Base-by-base conservation (phyloP, 2,888 invertebrate species). In the Altica lythri region DNA sequence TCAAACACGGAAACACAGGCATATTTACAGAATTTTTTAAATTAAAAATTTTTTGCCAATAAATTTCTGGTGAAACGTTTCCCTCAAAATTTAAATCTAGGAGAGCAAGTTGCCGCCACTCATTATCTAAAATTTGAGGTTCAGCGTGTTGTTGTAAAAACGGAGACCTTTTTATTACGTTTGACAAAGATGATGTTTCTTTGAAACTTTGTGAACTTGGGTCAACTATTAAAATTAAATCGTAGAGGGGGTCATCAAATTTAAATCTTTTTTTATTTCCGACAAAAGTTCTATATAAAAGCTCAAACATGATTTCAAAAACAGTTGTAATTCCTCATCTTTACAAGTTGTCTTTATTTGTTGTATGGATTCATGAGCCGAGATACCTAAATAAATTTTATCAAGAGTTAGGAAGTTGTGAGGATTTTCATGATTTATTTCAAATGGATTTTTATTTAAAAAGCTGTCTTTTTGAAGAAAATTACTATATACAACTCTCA, bases 201-300 rank as follows among this genome's bases (percentile, higher is more conserved):
- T 5, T 34, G 34, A 34, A 12, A 34, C 1, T 3, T 9, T 12
- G n/a, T 4, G 34, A 2, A 12, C 29, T 2, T 42, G 44, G 27
- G 13, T 29, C 25, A 43, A 43, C 43, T 8, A 27, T 43, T 2
- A 4, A 22, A 27, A 43, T 22, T 12, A 43, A 5, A 43, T 43
- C 43, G n/a, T 22, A 43, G 8, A 43, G 10, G n/a, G 13, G 4
- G 18, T 40, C 40, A 6, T 10, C 5, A 19, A 42, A 42, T 10
- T 13, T 8, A 19, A 42, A 42, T 22, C 42, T 42, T 17, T 42
- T 22, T 19, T 32, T 32, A 6, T 10, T 32, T 32, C n/a, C n/a
- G 19, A 18, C 13, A 22, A 2, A 2, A 40, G 4, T 9, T 40
- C 40, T 40, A 22, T 40, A 40, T 32, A 32, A 9, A 40, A 40